Evolutionary conservation across 2,888 invertebrate species (phyloP), one percentile per base, ranked within the genome.

Genomic region (Orchesellides sinensis): DNA sequence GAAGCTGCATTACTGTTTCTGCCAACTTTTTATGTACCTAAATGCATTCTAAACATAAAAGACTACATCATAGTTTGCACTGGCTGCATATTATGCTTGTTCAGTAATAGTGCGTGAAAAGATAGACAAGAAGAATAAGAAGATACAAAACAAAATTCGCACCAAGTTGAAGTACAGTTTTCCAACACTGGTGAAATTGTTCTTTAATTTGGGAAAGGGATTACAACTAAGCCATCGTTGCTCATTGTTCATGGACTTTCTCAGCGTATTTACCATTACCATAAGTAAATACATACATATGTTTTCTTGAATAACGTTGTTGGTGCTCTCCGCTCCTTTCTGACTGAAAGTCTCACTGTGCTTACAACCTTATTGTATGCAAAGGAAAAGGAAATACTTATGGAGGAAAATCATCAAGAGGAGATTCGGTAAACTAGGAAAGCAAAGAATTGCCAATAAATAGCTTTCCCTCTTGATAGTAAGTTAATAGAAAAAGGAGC

Each of bases 391-490:
- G 79, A 79, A 70, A 79, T 80, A 56, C 32, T 25, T 72, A 45
- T 56, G 72, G 72, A 80, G 54, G 54, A 56, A 80, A 80, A 80
- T 72, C 72, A 72, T 72, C 72, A 79, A 47, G 49, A 69, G 63
- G 54, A 65, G 70, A 56, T 70, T 47, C 56, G 23, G 35, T 40
- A 56, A 35, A 35, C 56, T 14, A 40, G 32, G 23, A 65, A 45
- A 45, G 17, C 29, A 21, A 45, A 66, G 63, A 54, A 65, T 65
- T 5, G 10, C 14, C 14, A 14, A 40, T 49, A 27, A 47, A 17
- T 52, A 70, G 69, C 52, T 70, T 70, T 29, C 23, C 40, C 23
- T 69, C 10, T 23, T 40, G 29, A 14, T 52, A 27, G 49, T 1
- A 21, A 49, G 0, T 19, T 73, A 25, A 2, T 4, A 54, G 54